Base-by-base conservation (phyloP, 2,797 vertebrate genomes). In the Limnodromus scolopaceus region DNA sequence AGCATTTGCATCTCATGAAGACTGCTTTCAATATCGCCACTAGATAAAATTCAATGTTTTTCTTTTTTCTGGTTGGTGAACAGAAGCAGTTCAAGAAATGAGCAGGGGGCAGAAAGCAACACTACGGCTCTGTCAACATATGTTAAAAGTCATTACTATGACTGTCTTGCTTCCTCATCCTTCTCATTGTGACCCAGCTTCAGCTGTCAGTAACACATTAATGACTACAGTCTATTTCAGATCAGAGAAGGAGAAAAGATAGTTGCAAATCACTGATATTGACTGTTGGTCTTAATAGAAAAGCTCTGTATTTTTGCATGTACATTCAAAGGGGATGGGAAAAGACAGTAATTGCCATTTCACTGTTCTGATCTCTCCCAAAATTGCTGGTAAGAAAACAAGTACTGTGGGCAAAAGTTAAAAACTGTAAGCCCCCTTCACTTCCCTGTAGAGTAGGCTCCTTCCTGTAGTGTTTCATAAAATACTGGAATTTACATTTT, bases 401-500 rank as follows among this genome's bases (percentile, higher is more conserved):
- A 86, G n/a, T 25, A 39, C 43, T 66, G 30, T 46, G 28, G 15
- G 20, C 43, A 90, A 76, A 36, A 69, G 55, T 43, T 74, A 45
- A 69, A 80, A 88, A 65, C 34, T 38, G 3, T 16, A 82, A 94
- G 24, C 22, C 27, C 28, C 20, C 18, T 94, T 81, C 41, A 86
- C 16, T 77, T 90, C 24, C 36, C 49, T 54, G 46, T 28, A 57
- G 32, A 12, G 4, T 48, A 76, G 54, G 39, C 17, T 93, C 16
- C 43, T 15, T 87, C 43, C 63, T 74, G 43, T n/a, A 76, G 39
- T 32, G 45, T 68, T 93, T 79, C 76, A 82, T 39, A 76, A 94
- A 91, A 72, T 51, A 80, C 46, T 57, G 48, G 63, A 92, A 82
- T 86, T 84, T 68, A 89, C 46, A 51, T 87, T 95, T 90, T 87